Base-by-base conservation (phyloP, 2,797 vertebrate species). In the Mormyrops boulengeri region DNA sequence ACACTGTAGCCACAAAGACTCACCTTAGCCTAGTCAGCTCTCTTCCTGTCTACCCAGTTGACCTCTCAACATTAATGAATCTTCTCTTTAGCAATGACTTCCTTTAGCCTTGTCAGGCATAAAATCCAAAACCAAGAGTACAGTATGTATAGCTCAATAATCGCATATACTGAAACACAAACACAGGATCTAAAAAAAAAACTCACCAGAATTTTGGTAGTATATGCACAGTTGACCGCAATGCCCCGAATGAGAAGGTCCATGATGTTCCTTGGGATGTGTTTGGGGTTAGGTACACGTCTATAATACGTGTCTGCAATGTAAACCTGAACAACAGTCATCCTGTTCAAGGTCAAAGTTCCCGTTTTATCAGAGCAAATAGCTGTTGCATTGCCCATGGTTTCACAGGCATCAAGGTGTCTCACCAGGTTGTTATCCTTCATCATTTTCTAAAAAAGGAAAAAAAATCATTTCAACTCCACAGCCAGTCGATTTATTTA, bases 301-400 rank as follows among this genome's bases (percentile, higher is more conserved):
- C 94, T 97, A 94, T 97, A 96, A 94, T 98, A 97, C 66, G 98
- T 98, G 89, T 99, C 98, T 90, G 96, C 97, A 4, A 99, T 47
- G 93, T 93, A 98, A 90, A 96, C 97, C 93, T 99, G 98, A 91
- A 99, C 99, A 90, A 99, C 99, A 14, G 97, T 98, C 99, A 99
- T 99, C 93, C 98, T 97, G 94, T 99, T 99, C 99, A 99, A 99
- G 49, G 99, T 99, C 92, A 99, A 94, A 0, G 99, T 99, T 89
- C 99, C 99, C 0, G 99, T 99, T 96, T 99, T 99, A 96, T 99
- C 99, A 6, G 99, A 99, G 94, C 99, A 99, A 96, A 99, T 99
- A 91, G 99, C 98, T 2, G 99, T 99, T 69, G 99, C 99, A 82
- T 99, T 99, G 91, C 99, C 99, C 99, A 99, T 99, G 12, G 99